phyloP scores from a whole-genome alignment of 2,113 vertebrate genomes.

The Istiophorus platypterus region DNA sequence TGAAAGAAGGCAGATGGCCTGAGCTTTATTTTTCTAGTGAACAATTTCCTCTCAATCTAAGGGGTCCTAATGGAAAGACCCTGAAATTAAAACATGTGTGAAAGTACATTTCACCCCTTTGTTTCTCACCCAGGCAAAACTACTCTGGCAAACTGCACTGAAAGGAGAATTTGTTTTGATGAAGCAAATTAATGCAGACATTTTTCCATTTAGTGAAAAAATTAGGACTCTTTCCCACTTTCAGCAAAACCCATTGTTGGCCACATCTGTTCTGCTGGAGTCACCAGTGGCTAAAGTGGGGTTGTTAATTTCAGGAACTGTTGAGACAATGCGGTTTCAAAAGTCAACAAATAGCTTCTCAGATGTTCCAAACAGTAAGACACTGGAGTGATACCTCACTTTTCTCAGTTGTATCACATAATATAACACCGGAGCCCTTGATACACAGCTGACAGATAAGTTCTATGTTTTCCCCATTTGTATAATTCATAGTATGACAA shows the following conservation, averaged over 20 bases:
- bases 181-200: conserved; percentile 69
- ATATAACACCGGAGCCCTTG: not conserved
- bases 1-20: conserved; percentile 79
- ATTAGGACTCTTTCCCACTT: conserved; percentile 42
- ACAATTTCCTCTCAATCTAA: conserved; percentile 77
- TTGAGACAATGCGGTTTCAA: conserved; percentile 63
- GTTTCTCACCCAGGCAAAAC: conserved; percentile 70
- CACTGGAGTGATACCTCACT: conserved; percentile 40
- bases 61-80: conserved; percentile 74
- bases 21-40: conserved; percentile 81
- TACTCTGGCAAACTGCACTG: conserved; percentile 46
- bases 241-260: conserved; percentile 44
- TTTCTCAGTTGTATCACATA: conserved; percentile 18
- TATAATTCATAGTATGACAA: conserved; percentile 19
- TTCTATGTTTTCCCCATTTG: conserved; percentile 2
- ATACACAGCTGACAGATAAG: not conserved
- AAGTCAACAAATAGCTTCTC: conserved; percentile 65
- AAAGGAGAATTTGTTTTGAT: conserved; percentile 65
- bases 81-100: conserved; percentile 83
- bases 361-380: conserved; percentile 58
- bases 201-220: conserved; percentile 72
- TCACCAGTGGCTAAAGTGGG: conserved; percentile 59
- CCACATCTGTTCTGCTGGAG: conserved; percentile 64
- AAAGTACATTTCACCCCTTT: conserved; percentile 72
- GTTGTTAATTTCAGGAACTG: conserved; percentile 64